phyloP scores from a whole-genome alignment of 2,888 invertebrate genomes.

The Automeris io region DNA sequence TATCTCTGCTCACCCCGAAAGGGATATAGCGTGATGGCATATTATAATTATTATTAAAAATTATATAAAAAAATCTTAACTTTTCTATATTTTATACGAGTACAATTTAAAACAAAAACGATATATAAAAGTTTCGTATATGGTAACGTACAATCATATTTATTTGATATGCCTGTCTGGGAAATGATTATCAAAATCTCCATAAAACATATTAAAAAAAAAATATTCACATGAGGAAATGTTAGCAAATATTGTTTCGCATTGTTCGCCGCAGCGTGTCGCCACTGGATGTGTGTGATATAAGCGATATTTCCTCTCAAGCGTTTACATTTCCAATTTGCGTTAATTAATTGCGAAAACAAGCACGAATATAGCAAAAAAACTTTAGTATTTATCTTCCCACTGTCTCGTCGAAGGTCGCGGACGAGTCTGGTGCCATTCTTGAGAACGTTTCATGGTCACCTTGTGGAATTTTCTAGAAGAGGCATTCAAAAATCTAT shows the following conservation, averaged over 20 bases:
- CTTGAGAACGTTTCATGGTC: too few relatives aligned
- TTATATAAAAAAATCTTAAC: too few relatives aligned
- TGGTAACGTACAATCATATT: not conserved
- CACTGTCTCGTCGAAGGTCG: not conserved
- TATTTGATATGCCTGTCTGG: not conserved
- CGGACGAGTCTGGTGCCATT: not conserved
- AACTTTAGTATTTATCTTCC: not conserved
- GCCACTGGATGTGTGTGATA: not conserved
- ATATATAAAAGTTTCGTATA: not conserved
- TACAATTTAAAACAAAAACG: too few relatives aligned
- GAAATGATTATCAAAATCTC: too few relatives aligned
- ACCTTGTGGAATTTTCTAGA: too few relatives aligned
- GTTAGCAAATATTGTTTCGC: not conserved
- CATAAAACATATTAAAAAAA: too few relatives aligned
- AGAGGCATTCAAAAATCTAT: too few relatives aligned
- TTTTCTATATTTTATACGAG: too few relatives aligned
- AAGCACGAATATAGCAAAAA: not conserved
- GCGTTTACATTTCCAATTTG: not conserved
- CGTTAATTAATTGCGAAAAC: constrained; percentile 2
- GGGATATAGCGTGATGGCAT: too few relatives aligned
- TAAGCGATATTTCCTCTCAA: not conserved
- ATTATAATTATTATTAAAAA: too few relatives aligned
- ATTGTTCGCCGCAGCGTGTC: not conserved
- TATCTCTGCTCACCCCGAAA: too few relatives aligned
- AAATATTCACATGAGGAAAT: too few relatives aligned